These are phyloP conservation scores for Amblyjoppa fuscipennis DNA, from an alignment of 2,888 invertebrate species.

Conservation along the genomic window DNA sequence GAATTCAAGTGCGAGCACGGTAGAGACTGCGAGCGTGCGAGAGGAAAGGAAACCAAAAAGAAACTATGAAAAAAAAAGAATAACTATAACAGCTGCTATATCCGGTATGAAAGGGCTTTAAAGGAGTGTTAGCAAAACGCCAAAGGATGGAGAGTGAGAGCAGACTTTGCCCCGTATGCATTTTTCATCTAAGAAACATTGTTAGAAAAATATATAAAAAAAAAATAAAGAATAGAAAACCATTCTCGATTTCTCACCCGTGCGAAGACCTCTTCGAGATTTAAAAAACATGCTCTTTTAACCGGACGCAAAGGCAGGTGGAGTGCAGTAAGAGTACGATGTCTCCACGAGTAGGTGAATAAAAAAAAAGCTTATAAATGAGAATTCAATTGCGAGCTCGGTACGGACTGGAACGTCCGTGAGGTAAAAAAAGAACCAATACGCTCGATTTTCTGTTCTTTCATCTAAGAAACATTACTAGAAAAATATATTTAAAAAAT, in stretches of 20 bases:
- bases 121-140: constrained; percentile 9
- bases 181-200: neutral
- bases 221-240: no score
- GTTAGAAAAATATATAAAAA: neutral
- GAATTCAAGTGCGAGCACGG: neutral
- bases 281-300: neutral
- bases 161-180: neutral
- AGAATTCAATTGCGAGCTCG: neutral
- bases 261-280: neutral
- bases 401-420: neutral
- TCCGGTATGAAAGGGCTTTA: constrained; percentile 19
- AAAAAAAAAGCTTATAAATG: neutral
- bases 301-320: neutral
- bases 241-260: neutral
- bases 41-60: neutral
- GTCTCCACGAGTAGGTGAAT: neutral
- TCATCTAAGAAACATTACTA: neutral
- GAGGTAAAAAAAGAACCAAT: neutral
- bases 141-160: neutral
- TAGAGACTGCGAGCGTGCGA: neutral
- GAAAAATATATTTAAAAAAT: neutral
- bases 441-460: no score
- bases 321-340: neutral
- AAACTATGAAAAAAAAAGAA: no score
- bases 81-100: constrained; percentile 13